Conservation (phyloP, 2,888 invertebrate genomes). For the Macrophya annulata region DNA sequence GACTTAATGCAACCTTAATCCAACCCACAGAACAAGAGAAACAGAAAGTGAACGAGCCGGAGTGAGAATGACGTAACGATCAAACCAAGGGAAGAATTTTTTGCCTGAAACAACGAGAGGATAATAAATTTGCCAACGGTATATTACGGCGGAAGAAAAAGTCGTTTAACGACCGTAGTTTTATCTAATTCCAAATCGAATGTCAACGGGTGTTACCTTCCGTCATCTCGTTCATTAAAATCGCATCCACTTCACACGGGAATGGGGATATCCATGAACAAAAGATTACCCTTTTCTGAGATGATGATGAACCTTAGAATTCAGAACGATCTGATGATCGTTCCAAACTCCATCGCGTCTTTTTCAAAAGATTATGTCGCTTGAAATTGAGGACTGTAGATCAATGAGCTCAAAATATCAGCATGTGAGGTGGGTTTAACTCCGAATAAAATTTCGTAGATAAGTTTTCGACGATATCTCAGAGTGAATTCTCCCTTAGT, state of each 20-base stretch:
- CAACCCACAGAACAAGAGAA: slow-evolving; percentile 36
- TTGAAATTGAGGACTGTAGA: not conserved
- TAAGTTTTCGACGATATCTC: not conserved
- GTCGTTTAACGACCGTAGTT: slow-evolving; percentile 18
- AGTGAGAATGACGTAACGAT: slow-evolving; percentile 8
- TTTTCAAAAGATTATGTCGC: too few relatives aligned
- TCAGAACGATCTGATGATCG: not conserved
- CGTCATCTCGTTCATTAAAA: not conserved
- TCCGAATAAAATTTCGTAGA: not conserved
- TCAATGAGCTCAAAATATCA: not conserved
- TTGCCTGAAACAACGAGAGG: not conserved
- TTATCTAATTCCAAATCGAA: slow-evolving; percentile 12
- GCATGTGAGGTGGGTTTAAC: not conserved
- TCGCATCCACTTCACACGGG: not conserved
- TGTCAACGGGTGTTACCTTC: slow-evolving; percentile 31
- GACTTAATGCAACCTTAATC: slow-evolving; percentile 58
- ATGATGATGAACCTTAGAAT: not conserved
- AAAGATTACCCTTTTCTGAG: not conserved
- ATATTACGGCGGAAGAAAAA: not conserved
- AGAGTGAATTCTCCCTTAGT: not conserved
- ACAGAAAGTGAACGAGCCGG: slow-evolving; percentile 23
- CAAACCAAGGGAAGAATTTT: not conserved
- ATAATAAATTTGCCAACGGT: not conserved
- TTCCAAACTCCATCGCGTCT: too few relatives aligned
- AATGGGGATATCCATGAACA: not conserved